Conservation (phyloP, 2,888 invertebrate genomes). For the Saturnia pavonia region DNA sequence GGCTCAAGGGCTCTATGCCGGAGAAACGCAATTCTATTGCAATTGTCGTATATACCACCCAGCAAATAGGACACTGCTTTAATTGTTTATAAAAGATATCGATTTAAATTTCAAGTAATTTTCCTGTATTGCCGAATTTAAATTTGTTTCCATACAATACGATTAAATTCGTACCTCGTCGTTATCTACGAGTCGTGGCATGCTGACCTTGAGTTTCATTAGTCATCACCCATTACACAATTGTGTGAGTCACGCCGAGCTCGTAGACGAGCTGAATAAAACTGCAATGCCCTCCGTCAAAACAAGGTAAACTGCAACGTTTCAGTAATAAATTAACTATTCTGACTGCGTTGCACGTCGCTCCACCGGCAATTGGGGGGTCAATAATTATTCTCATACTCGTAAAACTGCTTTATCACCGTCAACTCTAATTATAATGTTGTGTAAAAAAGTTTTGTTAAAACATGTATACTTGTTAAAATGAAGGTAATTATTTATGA, state of each 20-base stretch:
- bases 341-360: slow-evolving; percentile 23
- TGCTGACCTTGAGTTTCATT: slow-evolving; percentile 44
- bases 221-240: slow-evolving; percentile 39
- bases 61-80: not conserved
- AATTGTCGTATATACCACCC: too few species aligned
- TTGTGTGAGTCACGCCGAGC: slow-evolving; percentile 45
- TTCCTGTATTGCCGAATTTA: not conserved
- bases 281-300: slow-evolving; percentile 44
- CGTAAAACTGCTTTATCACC: slow-evolving; percentile 1
- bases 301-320: slow-evolving; percentile 43
- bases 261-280: slow-evolving; percentile 46
- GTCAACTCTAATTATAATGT: not conserved
- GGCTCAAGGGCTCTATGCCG: too few species aligned
- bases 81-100: not conserved
- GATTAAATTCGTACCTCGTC: slow-evolving; percentile 17
- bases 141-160: slow-evolving; percentile 1
- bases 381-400: slow-evolving; percentile 1
- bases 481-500: slow-evolving; percentile 40
- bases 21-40: too few species aligned
- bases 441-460: not conserved
- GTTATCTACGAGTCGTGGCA: slow-evolving; percentile 38
- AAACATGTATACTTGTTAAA: not conserved
- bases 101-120: not conserved
- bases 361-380: not conserved
- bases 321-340: slow-evolving; percentile 25